Evolutionary conservation across 2,888 invertebrate genomes (phyloP).

Genomic region (Subacronicta megacephala): DNA sequence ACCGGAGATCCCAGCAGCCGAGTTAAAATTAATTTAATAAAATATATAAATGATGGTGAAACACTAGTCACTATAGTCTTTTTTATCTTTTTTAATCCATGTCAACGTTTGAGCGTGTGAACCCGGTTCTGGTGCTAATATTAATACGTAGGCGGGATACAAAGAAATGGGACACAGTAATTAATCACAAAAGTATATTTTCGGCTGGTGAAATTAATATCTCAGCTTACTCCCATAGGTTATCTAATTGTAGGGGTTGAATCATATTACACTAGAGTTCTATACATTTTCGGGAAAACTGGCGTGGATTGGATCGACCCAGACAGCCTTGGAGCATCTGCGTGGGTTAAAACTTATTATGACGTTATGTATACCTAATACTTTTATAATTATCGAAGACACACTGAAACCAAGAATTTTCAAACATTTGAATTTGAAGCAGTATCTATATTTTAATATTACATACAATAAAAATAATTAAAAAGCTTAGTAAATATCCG

Average conservation of each 20-base stretch:
- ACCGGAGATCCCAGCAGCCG: not conserved
- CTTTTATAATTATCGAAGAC: too few species aligned
- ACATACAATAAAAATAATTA: too few species aligned
- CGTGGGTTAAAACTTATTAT: not conserved
- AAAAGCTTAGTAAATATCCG: too few species aligned
- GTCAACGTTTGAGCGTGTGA: slow-evolving; percentile 6
- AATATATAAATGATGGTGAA: slow-evolving; percentile 20
- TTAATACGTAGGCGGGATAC: slow-evolving; percentile 24
- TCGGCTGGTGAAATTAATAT: slow-evolving; percentile 21
- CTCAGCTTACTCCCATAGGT: slow-evolving; percentile 11
- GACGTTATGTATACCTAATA: slow-evolving; percentile 1
- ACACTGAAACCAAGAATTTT: too few species aligned
- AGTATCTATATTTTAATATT: not conserved
- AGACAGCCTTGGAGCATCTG: slow-evolving; percentile 37
- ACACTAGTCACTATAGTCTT: slow-evolving; percentile 13
- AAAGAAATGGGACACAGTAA: slow-evolving; percentile 42
- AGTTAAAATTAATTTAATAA: not conserved
- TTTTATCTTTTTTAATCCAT: slow-evolving; percentile 30
- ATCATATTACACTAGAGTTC: slow-evolving; percentile 19
- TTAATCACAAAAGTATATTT: slow-evolving; percentile 45
- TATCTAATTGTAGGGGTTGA: slow-evolving; percentile 40
- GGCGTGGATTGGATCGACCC: slow-evolving; percentile 21
- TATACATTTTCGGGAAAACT: slow-evolving; percentile 20
- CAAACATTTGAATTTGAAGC: not conserved
- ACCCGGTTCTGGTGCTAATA: slow-evolving; percentile 31